Percentiles rank a stretch among this genome's conserved stretches.
Evolutionary conservation across 2,888 invertebrate species (phyloP).

Genomic region (Hecatera dysodea): DNA sequence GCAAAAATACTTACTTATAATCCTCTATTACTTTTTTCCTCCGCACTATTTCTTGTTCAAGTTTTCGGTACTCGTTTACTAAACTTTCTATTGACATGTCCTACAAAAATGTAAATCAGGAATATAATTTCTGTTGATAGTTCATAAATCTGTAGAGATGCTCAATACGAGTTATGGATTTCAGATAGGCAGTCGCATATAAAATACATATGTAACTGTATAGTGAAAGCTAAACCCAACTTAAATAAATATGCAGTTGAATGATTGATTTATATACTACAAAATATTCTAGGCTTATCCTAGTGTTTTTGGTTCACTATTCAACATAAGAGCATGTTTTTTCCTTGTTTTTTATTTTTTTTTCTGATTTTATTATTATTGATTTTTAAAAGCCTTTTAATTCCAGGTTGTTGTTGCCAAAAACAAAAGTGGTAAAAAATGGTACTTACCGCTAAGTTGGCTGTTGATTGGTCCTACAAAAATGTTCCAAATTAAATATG

Average conservation of each 20-base stretch:
- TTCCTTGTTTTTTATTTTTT: no score
- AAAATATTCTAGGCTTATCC: no score
- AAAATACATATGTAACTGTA: neutral
- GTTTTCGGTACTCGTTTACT: slow-evolving; percentile 26
- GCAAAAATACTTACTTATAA: slow-evolving; percentile 11
- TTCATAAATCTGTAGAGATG: no score
- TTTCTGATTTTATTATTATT: no score
- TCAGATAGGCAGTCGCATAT: neutral
- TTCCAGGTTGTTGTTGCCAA: neutral
- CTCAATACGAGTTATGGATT: neutral
- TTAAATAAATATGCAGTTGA: no score
- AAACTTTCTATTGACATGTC: slow-evolving; percentile 17
- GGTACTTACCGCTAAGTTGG: slow-evolving; percentile 24
- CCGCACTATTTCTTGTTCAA: slow-evolving; percentile 41
- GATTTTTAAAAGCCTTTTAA: neutral
- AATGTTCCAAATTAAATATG: neutral
- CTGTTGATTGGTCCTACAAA: slow-evolving; percentile 29
- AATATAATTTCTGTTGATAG: no score
- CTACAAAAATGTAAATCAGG: neutral
- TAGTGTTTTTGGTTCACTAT: no score
- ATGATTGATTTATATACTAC: no score
- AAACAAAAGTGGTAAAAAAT: neutral
- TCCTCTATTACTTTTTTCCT: neutral
- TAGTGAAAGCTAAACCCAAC: no score
- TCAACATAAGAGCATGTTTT: no score